These are phyloP conservation scores for Oostethus manadensis DNA, from an alignment of 2,113 vertebrate genomes.

Conservation along the genomic window DNA sequence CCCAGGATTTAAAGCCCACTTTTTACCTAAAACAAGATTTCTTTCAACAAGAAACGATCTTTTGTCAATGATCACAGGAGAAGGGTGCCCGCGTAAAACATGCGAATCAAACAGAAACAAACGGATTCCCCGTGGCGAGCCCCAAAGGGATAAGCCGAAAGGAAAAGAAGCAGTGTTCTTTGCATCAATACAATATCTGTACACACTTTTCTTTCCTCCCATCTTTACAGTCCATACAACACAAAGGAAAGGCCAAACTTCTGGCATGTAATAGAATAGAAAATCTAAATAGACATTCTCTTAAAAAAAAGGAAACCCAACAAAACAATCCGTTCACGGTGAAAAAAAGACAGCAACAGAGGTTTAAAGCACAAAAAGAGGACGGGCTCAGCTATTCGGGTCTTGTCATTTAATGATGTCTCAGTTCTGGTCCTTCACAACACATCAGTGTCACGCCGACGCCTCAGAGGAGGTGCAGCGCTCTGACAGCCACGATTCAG, in stretches of 20 bases:
- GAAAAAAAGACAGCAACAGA: conserved; percentile 25
- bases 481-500: conserved; percentile 25
- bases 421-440: conserved; percentile 40
- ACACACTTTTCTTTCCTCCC: conserved; percentile 35
- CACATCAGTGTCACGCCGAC: conserved; percentile 26
- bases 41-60: too few relatives aligned
- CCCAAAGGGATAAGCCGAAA: too few relatives aligned
- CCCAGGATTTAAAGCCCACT: conserved; percentile 34
- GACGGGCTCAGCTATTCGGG: conserved; percentile 49
- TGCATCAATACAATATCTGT: conserved; percentile 58
- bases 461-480: conserved; percentile 27
- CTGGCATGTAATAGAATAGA: conserved; percentile 34
- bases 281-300: conserved; percentile 45
- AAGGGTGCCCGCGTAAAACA: too few relatives aligned
- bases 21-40: conserved; percentile 37
- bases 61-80: too few relatives aligned
- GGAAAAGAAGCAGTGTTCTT: too few relatives aligned
- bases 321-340: conserved; percentile 37
- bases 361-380: conserved; percentile 59
- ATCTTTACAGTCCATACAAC: conserved; percentile 47
- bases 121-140: too few relatives aligned
- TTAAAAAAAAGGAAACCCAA: conserved; percentile 32
- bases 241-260: conserved; percentile 25
- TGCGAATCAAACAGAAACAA: too few relatives aligned
- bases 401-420: conserved; percentile 42